A percentile compares a stretch with the other conserved stretches of the same genome.
Conservation (phyloP, 2,113 vertebrate genomes). For the Leptocoma aspasia region DNA sequence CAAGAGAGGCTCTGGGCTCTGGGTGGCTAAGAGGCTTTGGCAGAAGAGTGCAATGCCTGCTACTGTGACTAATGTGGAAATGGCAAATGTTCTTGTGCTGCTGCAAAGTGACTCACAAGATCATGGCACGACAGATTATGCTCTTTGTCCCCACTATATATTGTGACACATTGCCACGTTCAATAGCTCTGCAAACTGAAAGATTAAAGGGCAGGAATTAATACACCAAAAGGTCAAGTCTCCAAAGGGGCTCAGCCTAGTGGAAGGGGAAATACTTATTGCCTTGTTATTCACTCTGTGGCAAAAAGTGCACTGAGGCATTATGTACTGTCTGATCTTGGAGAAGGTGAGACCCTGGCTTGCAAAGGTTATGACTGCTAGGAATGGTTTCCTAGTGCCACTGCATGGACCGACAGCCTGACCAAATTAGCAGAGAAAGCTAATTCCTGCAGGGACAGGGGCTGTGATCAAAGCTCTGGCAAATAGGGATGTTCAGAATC, state of each 20-base stretch:
- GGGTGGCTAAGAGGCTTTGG: background rate
- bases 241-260: background rate
- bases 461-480: background rate
- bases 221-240: background rate
- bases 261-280: background rate
- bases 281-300: background rate
- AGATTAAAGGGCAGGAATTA: constrained; percentile 20
- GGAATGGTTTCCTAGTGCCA: background rate
- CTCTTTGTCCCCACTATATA: background rate
- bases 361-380: background rate
- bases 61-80: background rate
- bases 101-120: constrained; percentile 2
- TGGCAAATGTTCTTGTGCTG: background rate
- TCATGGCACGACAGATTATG: background rate
- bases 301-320: background rate
- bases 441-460: background rate
- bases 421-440: background rate
- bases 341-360: background rate
- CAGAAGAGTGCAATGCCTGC: background rate
- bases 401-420: background rate
- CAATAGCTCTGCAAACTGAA: background rate
- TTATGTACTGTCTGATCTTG: background rate
- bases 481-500: rapidly evolving
- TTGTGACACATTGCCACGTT: constrained; percentile 23
- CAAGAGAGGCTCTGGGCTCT: background rate